A percentile compares a stretch with the other conserved stretches of the same genome.
These are phyloP conservation scores for Drosophila pandora DNA, from an alignment of 1,140 invertebrate genomes.

Conservation along the genomic window DNA sequence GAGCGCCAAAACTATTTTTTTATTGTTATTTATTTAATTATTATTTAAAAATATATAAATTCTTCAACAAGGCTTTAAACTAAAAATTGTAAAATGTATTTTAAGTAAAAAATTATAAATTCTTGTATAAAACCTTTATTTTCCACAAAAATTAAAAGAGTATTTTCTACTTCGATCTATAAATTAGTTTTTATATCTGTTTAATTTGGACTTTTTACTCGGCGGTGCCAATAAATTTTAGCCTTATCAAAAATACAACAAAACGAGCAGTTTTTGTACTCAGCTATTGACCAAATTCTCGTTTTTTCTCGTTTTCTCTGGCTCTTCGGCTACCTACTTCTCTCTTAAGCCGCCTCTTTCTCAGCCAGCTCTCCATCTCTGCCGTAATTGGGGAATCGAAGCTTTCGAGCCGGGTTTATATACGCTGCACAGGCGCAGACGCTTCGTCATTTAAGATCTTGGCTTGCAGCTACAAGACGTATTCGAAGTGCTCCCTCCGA, in stretches of 20 bases:
- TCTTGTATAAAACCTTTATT: too few species aligned
- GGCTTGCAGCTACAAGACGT: constrained; percentile 55
- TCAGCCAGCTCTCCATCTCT: background rate
- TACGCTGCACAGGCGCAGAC: constrained; percentile 50
- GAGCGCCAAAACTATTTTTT: too few species aligned
- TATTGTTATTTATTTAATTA: too few species aligned
- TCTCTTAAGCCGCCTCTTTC: constrained; percentile 7
- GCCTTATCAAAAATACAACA: constrained; percentile 36
- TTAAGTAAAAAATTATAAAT: too few species aligned
- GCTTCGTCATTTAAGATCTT: constrained; percentile 62
- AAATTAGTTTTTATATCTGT: background rate
- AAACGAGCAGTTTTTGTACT: constrained; percentile 27
- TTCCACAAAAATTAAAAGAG: too few species aligned
- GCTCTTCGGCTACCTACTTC: constrained; percentile 9
- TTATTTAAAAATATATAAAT: too few species aligned
- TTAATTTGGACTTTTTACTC: background rate
- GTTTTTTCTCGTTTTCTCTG: constrained; percentile 16
- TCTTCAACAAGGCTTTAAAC: too few species aligned
- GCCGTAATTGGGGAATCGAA: background rate
- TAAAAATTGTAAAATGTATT: too few species aligned
- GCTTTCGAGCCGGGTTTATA: constrained; percentile 61
- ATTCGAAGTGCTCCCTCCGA: constrained; percentile 9
- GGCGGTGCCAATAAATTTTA: constrained; percentile 40
- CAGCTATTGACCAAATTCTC: constrained; percentile 46
- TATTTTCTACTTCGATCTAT: background rate